Base-by-base conservation (phyloP, 1,140 invertebrate genomes). In the Meteorus sp. region DNA sequence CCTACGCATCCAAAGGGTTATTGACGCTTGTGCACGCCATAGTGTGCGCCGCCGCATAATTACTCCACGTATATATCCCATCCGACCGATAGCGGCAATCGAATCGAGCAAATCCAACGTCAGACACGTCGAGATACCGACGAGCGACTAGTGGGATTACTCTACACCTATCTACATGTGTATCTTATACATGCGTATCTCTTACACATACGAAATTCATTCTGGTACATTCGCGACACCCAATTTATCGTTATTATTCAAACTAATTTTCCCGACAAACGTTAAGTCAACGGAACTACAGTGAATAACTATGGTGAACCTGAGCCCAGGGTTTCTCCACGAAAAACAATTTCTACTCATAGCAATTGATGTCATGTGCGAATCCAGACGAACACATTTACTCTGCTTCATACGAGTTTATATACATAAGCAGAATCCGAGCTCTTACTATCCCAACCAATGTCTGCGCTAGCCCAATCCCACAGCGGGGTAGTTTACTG, bases 21-120 rank as follows among this genome's bases (percentile, higher is more conserved):
- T 59, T 41, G 56, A 59, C 47, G 56, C 23, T 15, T n/a, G 13
- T 41, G 35, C 27, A 25, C 25, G 37, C 25, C 45, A 51, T 58
- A 45, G 56, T 52, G 27, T 52, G 50, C 11, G 19, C 48, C 37
- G 48, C 37, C 56, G 47, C 56, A 51, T 59, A 59, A 59, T 59
- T 59, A 59, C 48, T 31, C 48, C 13, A 37, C 37, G 17, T n/a
- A n/a, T n/a, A n/a, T 51, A 50, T 19, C 35, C 56, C 45, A 39
- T 44, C 15, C 31, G 22, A 15, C 27, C 43, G 48, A 59, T 59
- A 52, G 44, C 29, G 56, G 48, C 19, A 59, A 59, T 51, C 56
- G 47, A 59, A 59, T 59, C 27, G 19, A 17, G 37, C 37, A 59
- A 59, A 52, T 59, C 48, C 27, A 39, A 59, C 56, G 48, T 59